These are phyloP conservation scores for Xylophagus ater DNA, from an alignment of 2,888 invertebrate species.

Conservation along the genomic window DNA sequence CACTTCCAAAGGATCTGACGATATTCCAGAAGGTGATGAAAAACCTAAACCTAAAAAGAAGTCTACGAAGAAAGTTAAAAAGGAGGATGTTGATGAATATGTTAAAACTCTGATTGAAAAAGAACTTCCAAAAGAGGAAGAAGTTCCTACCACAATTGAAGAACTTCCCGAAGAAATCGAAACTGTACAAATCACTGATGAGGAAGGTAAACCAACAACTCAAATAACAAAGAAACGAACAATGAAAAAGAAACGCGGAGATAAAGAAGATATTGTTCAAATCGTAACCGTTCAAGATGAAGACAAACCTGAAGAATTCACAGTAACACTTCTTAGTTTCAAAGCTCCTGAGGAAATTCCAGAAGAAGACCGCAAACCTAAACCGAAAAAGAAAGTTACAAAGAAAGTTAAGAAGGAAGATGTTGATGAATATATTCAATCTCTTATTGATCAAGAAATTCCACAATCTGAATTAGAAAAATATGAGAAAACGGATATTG, in stretches of 20 bases:
- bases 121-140: conserved; percentile 25
- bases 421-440: conserved; percentile 35
- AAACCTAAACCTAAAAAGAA: conserved; percentile 25
- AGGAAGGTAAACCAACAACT: conserved; percentile 14
- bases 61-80: conserved; percentile 20
- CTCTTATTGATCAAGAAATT: conserved; percentile 36
- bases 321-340: too few relatives aligned
- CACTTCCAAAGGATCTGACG: conserved; percentile 13
- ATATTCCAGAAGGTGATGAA: conserved; percentile 22
- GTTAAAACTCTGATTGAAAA: conserved; percentile 27
- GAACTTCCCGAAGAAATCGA: conserved; percentile 19
- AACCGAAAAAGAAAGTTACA: conserved; percentile 27
- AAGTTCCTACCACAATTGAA: conserved; percentile 6
- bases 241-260: conserved; percentile 27
- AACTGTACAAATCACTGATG: conserved; percentile 32
- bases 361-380: too few relatives aligned
- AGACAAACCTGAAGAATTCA: conserved; percentile 17
- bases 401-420: conserved; percentile 32
- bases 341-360: too few relatives aligned
- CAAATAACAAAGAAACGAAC: conserved; percentile 23
- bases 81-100: conserved; percentile 28
- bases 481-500: conserved; percentile 34
- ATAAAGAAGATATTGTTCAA: conserved; percentile 27
- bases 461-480: conserved; percentile 38
- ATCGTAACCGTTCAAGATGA: conserved; percentile 25